Evolutionary conservation across 2,888 invertebrate species (phyloP), one percentile per base, ranked within the genome.

Genomic region (Tipula lateralis): DNA sequence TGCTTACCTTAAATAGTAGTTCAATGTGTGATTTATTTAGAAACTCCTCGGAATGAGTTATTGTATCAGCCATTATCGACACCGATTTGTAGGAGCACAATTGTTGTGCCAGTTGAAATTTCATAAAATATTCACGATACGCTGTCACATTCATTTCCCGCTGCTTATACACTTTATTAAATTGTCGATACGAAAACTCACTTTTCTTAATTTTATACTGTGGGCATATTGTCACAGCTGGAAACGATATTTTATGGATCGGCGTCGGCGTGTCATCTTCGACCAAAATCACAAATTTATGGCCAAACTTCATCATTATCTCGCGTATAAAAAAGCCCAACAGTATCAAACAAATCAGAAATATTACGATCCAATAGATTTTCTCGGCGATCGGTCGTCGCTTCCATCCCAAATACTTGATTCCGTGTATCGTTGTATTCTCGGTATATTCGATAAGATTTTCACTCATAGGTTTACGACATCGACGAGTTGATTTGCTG

Each of bases 161-260:
- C 2, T 32, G 4, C 13, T 30, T 13, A 5, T 4, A 9, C 9
- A 66, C 7, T 24, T 19, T 4, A 24, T n/a, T 2, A 66, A 66
- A 66, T 24, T 66, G 2, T 7, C 9, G 66, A 30, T 82, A 82
- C 2, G 29, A 7, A 82, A 82, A 82, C n/a, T 30, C 29, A 6
- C n/a, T n/a, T 5, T 16, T 82, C 30, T 32, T 82, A n/a, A 82
- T 30, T 82, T 82, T 82, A 30, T 82, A 30, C 4, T 82, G 30
- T 1, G 82, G 82, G 13, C 82, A 82, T 82, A 82, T 82, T n/a
- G 82, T 82, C 7, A 82, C 82, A 5, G 82, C 82, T 13, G 82
- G 82, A 9, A 82, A 82, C 30, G 82, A 30, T 13, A 82, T 30
- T 82, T 30, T 82, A 30, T 82, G 19, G 2, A 82, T 82, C 5